Base-by-base conservation (phyloP, 1,140 invertebrate species). In the Panagrolaimus sp. region DNA sequence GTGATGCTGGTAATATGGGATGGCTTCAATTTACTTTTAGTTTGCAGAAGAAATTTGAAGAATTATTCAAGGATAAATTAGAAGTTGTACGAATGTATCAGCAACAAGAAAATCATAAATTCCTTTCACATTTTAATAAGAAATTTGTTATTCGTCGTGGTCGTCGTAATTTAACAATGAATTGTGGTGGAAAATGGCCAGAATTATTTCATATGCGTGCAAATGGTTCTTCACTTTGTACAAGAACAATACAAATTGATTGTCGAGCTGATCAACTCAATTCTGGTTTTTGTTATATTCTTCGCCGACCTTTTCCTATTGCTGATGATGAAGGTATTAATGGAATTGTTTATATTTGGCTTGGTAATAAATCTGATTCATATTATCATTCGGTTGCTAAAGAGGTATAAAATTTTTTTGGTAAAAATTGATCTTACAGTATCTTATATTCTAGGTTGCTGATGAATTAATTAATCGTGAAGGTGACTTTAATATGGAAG, bases 91-190 rank as follows among this genome's bases (percentile, higher is more conserved):
- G 94, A 61, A 76, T 83, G 70, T 77, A 76, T 72, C 80, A 88
- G 76, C 96, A 99, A 83, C 95, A 99, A 85, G 96, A 99, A 85
- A 97, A 95, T 85, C 87, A 96, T 25, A 98, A 98, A 85, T 98
- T 99, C 82, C 89, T 99, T 86, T 91, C 95, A 0, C 95, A 98
- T 84, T 99, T 98, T 84, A 92, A 96, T 80, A 86, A 90, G 66
- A 91, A 93, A 82, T 96, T 98, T 84, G 89, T 98, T 14, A 96
- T 98, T 61, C 90, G 91, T 74, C 88, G 89, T 71, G 96, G 94
- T 27, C 78, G 75, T 8, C 71, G 71, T 72, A 79, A n/a, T 70
- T 73, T 31, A 65, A 68, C 62, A 72, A 16, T 84, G 64, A 72
- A 27, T 72, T 71, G 68, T 69, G 67, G 74, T 68, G 73, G 69